Evolutionary conservation across 1,140 invertebrate species (phyloP).

Genomic region (Megalopta genalis): DNA sequence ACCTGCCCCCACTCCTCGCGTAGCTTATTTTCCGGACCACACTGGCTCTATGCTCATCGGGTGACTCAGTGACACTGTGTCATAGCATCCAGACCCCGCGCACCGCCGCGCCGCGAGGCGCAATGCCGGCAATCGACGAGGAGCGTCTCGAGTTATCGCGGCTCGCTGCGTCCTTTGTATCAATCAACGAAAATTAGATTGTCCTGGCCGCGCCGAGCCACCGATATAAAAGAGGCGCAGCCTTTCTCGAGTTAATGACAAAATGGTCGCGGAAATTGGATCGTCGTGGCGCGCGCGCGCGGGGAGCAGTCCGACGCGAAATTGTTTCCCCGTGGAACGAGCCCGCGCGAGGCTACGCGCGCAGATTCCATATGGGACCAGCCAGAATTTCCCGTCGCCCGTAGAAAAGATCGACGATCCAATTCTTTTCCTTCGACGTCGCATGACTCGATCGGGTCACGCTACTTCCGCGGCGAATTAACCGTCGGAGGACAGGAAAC

Average conservation of each 20-base stretch:
- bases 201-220: slow-evolving; percentile 14
- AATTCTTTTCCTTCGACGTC: too few relatives aligned
- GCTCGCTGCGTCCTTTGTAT: slow-evolving; percentile 38
- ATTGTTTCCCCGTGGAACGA: slow-evolving; percentile 30
- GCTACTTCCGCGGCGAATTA: too few relatives aligned
- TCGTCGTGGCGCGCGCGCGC: not conserved
- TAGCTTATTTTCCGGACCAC: too few relatives aligned
- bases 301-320: not conserved
- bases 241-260: slow-evolving; percentile 34
- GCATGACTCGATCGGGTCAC: too few relatives aligned
- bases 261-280: slow-evolving; percentile 40
- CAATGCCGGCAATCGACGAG: too few relatives aligned
- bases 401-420: too few relatives aligned
- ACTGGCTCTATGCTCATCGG: not conserved
- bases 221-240: slow-evolving; percentile 34
- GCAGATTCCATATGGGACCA: too few relatives aligned
- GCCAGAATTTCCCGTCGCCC: not conserved
- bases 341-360: not conserved
- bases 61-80: slow-evolving; percentile 21
- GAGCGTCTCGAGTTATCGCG: slow-evolving; percentile 45
- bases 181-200: slow-evolving; percentile 60
- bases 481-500: too few relatives aligned
- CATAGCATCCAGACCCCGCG: not conserved
- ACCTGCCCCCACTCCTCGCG: too few relatives aligned
- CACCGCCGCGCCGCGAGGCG: not conserved